These are phyloP conservation scores for Adrianichthys oophorus DNA, from an alignment of 2,797 vertebrate genomes.

Conservation along the genomic window DNA sequence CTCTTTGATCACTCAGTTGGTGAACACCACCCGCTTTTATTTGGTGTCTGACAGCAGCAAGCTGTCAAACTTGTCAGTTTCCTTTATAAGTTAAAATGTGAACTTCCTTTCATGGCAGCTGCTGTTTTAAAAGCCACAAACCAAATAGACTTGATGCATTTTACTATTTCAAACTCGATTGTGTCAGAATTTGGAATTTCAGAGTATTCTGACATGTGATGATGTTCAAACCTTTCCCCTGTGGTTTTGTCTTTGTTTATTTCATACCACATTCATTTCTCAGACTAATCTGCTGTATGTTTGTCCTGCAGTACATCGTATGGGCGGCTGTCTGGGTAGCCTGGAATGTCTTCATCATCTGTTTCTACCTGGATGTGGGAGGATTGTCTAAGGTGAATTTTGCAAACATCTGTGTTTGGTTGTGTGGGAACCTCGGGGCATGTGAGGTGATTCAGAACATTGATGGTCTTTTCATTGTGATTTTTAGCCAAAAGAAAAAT, in stretches of 20 bases:
- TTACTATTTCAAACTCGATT: constrained; percentile 1
- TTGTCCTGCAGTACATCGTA: constrained; percentile 80
- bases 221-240: too few species aligned
- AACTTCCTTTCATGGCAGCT: constrained; percentile 38
- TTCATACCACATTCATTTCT: constrained; percentile 13
- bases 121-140: constrained; percentile 23
- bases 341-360: constrained; percentile 94
- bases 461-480: too few species aligned
- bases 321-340: constrained; percentile 91
- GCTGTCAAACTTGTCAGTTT: constrained; percentile 41
- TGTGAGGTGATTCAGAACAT: too few species aligned
- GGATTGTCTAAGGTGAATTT: constrained; percentile 88
- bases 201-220: background rate
- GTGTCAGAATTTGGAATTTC: background rate
- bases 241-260: constrained; percentile 1
- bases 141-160: constrained; percentile 36
- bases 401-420: background rate
- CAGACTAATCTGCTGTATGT: constrained; percentile 39
- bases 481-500: too few species aligned
- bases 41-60: constrained; percentile 50
- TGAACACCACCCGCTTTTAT: constrained; percentile 15
- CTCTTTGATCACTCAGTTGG: constrained; percentile 30
- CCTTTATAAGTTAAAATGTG: constrained; percentile 33
- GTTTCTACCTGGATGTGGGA: constrained; percentile 92
- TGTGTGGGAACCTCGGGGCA: background rate